phyloP scores from a whole-genome alignment of 2,888 invertebrate genomes.

The Cremastinae sp. region DNA sequence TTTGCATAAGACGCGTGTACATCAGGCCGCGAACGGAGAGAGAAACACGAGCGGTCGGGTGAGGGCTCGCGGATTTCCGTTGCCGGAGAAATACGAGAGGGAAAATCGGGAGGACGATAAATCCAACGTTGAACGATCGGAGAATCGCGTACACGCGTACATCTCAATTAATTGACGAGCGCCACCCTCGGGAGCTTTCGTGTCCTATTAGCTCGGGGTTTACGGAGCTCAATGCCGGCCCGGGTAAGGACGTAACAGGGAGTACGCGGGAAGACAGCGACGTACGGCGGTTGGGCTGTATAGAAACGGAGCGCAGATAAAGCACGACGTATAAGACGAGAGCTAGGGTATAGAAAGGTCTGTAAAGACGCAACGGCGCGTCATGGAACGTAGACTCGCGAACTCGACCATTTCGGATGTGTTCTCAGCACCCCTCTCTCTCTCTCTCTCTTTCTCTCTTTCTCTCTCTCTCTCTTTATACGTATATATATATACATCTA shows the following conservation, averaged over 20 bases:
- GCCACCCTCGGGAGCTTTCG: slow-evolving; percentile 52
- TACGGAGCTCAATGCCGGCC: slow-evolving; percentile 32
- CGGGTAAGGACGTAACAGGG: neutral
- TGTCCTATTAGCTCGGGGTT: slow-evolving; percentile 53
- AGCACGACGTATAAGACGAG: slow-evolving; percentile 51
- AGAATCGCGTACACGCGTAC: slow-evolving; percentile 30
- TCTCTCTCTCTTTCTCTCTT: neutral
- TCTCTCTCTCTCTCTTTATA: neutral
- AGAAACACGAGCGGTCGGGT: slow-evolving; percentile 20
- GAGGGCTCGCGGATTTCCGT: slow-evolving; percentile 51
- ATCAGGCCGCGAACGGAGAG: slow-evolving; percentile 11
- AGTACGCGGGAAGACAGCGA: slow-evolving; percentile 40
- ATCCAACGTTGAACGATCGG: slow-evolving; percentile 53
- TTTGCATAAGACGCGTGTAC: slow-evolving; percentile 60
- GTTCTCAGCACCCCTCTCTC: no score
- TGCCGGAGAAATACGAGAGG: slow-evolving; percentile 45
- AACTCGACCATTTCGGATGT: neutral
- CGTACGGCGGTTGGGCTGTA: slow-evolving; percentile 22
- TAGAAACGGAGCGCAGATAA: slow-evolving; percentile 42
- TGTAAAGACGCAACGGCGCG: neutral
- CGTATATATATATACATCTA: slow-evolving; percentile 2
- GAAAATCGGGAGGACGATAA: slow-evolving; percentile 60
- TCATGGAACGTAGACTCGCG: slow-evolving; percentile 4
- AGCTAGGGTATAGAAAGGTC: slow-evolving; percentile 36
- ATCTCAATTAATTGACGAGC: slow-evolving; percentile 55